Percentiles rank a stretch among this genome's conserved stretches.
Evolutionary conservation across 1,140 invertebrate species (phyloP).

Genomic region (Rhyacophila brunnea): DNA sequence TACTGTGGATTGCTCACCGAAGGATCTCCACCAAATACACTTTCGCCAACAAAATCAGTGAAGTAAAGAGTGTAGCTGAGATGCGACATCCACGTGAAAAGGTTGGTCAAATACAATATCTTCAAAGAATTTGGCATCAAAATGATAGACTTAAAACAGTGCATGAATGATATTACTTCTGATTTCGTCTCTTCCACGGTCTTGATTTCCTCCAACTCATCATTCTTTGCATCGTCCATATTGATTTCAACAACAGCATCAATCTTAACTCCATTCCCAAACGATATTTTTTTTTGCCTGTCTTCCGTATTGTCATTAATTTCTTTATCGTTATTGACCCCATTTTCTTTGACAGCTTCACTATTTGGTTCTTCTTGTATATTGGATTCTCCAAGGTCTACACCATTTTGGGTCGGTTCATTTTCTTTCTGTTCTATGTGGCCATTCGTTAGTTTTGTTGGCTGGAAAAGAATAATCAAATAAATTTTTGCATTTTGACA

Average conservation of each 20-base stretch:
- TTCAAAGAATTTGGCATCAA: conserved; percentile 73
- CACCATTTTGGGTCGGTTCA: no score
- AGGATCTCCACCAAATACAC: conserved; percentile 75
- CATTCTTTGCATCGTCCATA: conserved; percentile 42
- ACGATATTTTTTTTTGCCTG: background rate
- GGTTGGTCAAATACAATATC: conserved; percentile 77
- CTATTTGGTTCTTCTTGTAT: background rate
- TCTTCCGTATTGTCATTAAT: background rate
- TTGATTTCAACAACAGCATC: background rate
- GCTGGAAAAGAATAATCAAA: no score
- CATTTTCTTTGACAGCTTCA: conserved; percentile 30
- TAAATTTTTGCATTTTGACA: no score
- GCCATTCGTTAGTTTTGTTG: no score
- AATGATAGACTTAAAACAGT: conserved; percentile 75
- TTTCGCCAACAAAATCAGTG: conserved; percentile 84
- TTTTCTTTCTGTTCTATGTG: no score
- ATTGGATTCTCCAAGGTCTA: no score
- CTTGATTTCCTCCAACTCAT: conserved; percentile 41
- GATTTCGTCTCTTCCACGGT: conserved; percentile 18
- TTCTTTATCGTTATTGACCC: conserved; percentile 9
- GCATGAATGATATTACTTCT: conserved; percentile 43
- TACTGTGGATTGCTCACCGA: conserved; percentile 52
- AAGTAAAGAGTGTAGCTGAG: conserved; percentile 86
- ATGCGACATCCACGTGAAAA: conserved; percentile 86
- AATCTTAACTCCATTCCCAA: background rate